Evolutionary conservation across 2,797 vertebrate species (phyloP), one percentile per base, ranked within the genome.

Genomic region (Rhyacichthys aspro): DNA sequence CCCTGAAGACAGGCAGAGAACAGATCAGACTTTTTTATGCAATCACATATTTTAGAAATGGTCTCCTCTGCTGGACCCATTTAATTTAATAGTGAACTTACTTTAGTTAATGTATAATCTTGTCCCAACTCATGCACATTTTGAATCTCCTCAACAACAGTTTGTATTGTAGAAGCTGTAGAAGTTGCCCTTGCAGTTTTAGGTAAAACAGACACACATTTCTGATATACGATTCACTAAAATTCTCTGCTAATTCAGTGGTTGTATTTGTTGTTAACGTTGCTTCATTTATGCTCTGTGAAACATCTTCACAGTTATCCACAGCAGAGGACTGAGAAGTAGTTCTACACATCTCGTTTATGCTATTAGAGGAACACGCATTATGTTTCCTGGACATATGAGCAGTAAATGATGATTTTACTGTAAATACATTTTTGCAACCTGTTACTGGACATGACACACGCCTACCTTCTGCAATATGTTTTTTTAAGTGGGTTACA

Each of bases 121-220:
- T 50, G 44, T 17, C 55, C 64, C 19, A 63, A 63, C 19, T 65
- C 46, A 0, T 74, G 55, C 8, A 74, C 32, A 47, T 46, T 56
- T 60, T 34, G n/a, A n/a, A n/a, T n/a, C 23, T 67, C 58, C 11
- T 58, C 43, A 16, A 28, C 15, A 49, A 45, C 55, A 5, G 18
- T 63, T 46, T 67, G 50, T 34, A 70, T 59, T 5, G 70, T 71
- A 2, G 71, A 79, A 1, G 57, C 57, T 2, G 18, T 17, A 45
- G 43, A 3, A 45, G 43, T 11, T 45, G 43, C 17, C 50, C 68
- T 60, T 77, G 70, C 41, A 74, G n/a, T 73, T 84, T 79, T 8
- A 68, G 43, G 50, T 73, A 77, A 49, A 70, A 70, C 23, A 28
- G 6, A 70, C 11, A 17, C 9, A 53, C 3, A 8, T 65, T 76